Evolutionary conservation across 2,888 invertebrate genomes (phyloP), one percentile per base, ranked within the genome.

Genomic region (Iphiclides podalirius): DNA sequence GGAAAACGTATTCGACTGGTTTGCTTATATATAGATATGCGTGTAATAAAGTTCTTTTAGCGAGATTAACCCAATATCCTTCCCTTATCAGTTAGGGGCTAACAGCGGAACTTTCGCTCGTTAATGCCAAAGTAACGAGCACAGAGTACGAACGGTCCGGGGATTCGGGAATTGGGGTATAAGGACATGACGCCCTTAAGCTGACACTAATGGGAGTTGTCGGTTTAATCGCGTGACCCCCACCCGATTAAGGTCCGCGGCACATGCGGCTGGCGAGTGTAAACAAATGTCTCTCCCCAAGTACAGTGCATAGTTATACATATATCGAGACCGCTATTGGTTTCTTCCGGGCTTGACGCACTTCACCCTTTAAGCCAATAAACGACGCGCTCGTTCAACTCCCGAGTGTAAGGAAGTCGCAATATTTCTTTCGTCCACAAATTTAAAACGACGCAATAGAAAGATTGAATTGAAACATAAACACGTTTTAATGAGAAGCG

Each of bases 81-180:
- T n/a, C n/a, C 69, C 70, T 79, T 76, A 79, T 82, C 76, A 78
- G 68, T 67, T 59, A 63, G 70, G 69, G 72, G 72, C 76, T 72
- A 70, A 66, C 66, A 64, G 67, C 68, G 69, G 70, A 84, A 83
- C 72, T 84, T 85, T 68, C 60, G 67, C 67, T 71, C 76, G 76
- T 82, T 83, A 85, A 84, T 79, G 78, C 72, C 20, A 70, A 73
- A 81, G 74, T 82, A 81, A 83, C 75, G 76, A 73, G 70, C 79
- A 60, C 55, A 75, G 74, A n/a, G n/a, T n/a, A n/a, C n/a, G n/a
- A n/a, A n/a, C n/a, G n/a, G n/a, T n/a, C n/a, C n/a, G n/a, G n/a
- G 75, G n/a, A n/a, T n/a, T 71, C 59, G 59, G 58, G 58, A 64
- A 62, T 67, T 67, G 66, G 67, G 72, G 72, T 63, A 62, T 73